phyloP scores from a whole-genome alignment of 2,888 invertebrate species.

The Vandiemenella viatica region DNA sequence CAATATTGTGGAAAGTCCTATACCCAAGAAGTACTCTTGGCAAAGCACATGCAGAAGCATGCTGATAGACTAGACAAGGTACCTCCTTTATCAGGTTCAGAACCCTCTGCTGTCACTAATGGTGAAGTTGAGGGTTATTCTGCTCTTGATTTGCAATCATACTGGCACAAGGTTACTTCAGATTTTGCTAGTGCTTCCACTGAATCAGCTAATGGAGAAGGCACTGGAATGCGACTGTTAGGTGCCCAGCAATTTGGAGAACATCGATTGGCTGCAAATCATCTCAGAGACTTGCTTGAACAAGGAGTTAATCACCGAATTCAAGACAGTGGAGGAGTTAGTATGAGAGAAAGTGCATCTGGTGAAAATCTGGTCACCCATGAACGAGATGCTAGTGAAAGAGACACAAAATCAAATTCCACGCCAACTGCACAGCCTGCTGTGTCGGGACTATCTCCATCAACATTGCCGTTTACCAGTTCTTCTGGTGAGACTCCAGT shows the following conservation, averaged over 20 bases:
- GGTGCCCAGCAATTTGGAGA: slow-evolving; percentile 17
- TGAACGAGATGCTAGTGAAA: no score
- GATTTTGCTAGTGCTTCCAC: slow-evolving; percentile 44
- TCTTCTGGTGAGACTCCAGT: slow-evolving; percentile 62
- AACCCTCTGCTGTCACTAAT: slow-evolving; percentile 22
- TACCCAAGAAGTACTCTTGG: slow-evolving; percentile 97
- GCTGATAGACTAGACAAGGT: slow-evolving; percentile 82
- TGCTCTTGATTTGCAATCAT: slow-evolving; percentile 42
- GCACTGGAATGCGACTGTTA: slow-evolving; percentile 21
- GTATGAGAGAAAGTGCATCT: slow-evolving; percentile 17
- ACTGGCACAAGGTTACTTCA: slow-evolving; percentile 78
- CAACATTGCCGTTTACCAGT: slow-evolving; percentile 30
- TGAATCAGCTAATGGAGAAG: slow-evolving; percentile 22
- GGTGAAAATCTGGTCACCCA: slow-evolving; percentile 14
- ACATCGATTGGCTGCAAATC: slow-evolving; percentile 34
- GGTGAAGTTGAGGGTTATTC: slow-evolving; percentile 19
- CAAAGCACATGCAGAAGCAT: slow-evolving; percentile 99
- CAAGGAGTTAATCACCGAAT: slow-evolving; percentile 24
- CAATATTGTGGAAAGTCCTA: slow-evolving; percentile 99
- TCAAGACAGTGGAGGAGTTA: no score
- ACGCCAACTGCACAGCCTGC: slow-evolving; percentile 20
- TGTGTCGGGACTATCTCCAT: slow-evolving; percentile 29
- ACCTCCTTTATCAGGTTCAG: slow-evolving; percentile 58
- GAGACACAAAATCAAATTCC: no score
- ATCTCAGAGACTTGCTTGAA: slow-evolving; percentile 40